Evolutionary conservation across 2,113 vertebrate species (phyloP), one percentile per base, ranked within the genome.

Genomic region (Syrmaticus mikado): DNA sequence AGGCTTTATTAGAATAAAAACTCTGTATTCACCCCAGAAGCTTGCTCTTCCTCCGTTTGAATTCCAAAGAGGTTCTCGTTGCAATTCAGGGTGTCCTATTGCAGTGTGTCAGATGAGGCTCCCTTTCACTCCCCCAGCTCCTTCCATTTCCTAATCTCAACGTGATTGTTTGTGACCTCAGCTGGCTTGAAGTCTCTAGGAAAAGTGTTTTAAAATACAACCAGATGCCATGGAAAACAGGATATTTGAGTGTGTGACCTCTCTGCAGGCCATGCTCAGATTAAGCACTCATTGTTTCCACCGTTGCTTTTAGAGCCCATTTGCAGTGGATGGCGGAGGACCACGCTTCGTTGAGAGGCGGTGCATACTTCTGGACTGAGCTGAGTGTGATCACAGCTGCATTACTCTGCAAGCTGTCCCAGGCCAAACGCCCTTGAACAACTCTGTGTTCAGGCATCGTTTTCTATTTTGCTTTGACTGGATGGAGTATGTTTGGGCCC

Each of bases 1-100:
- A 90, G 91, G 76, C 38, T 88, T 90, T 93, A 55, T 97, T 96
- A 93, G 77, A 97, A 97, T 97, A 94, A 94, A 96, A 95, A 94
- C 60, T 94, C 93, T 88, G 92, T 93, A 95, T 93, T 76, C 41
- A 82, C 88, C 88, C 77, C 80, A 84, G 60, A 82, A 83, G 68
- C 92, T 84, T 27, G 58, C 70, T 77, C 61, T 91, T 89, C 28
- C 76, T 77, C 52, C 24, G 57, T 85, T 92, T 94, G 90, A 85
- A 86, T 89, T 95, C 90, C 85, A 90, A 95, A 84, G 75, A 85
- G 95, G 48, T 79, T 85, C 61, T 64, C 94, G 86, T 82, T 94
- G 91, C 79, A 73, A 52, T 87, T 84, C 87, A 73, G 36, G 81
- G 92, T 89, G 92, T 87, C 87, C 85, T 90, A 90, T 93, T 92